These are phyloP conservation scores for Limanda limanda DNA, from an alignment of 2,113 vertebrate species.

Conservation along the genomic window DNA sequence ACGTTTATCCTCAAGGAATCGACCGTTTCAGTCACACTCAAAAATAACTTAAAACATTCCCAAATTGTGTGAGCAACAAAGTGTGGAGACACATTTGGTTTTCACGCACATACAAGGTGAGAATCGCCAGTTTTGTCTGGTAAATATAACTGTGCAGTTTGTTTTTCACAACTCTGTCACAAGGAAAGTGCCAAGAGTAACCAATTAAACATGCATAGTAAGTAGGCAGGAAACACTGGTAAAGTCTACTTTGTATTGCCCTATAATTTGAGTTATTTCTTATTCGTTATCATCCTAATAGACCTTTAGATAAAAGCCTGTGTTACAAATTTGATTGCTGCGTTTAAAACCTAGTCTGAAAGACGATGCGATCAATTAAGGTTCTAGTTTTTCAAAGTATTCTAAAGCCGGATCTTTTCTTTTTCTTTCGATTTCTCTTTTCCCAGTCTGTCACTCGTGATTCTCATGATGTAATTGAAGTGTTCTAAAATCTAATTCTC, in stretches of 20 bases:
- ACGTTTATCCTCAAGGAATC: not conserved
- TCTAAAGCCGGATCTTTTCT: no score
- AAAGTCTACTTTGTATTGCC: not conserved
- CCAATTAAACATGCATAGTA: conserved; percentile 1
- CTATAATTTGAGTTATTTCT: not conserved
- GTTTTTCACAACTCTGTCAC: conserved; percentile 47
- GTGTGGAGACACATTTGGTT: conserved; percentile 60
- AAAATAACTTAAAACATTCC: not conserved
- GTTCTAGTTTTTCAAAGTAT: not conserved
- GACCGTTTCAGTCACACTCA: not conserved
- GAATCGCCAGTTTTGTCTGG: conserved; percentile 47
- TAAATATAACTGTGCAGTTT: conserved; percentile 23
- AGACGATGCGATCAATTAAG: not conserved
- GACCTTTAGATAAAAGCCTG: no score
- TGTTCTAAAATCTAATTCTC: not conserved
- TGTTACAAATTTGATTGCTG: no score
- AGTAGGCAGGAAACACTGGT: not conserved
- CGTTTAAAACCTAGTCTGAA: not conserved
- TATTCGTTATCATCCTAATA: no score
- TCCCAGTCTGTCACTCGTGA: not conserved
- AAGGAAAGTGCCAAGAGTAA: conserved; percentile 45
- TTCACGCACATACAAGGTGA: conserved; percentile 48
- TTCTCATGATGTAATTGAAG: not conserved
- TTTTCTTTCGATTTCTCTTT: not conserved
- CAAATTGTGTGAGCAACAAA: conserved; percentile 56